Conservation (phyloP, 2,797 vertebrate species). For the Acestrorhynchus altus region DNA sequence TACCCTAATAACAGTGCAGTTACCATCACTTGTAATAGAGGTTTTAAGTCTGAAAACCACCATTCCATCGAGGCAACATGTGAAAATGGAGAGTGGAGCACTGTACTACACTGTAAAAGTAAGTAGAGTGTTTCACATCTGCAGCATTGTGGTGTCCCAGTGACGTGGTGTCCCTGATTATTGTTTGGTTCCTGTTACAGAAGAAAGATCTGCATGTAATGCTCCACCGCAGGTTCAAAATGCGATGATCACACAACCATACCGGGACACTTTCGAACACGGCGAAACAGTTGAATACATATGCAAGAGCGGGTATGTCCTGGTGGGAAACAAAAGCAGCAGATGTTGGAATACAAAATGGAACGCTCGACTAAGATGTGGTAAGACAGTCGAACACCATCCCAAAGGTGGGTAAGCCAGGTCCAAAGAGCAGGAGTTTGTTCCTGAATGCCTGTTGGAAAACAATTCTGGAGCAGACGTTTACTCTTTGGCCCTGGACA, state of each 20-base stretch:
- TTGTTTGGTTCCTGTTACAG: background rate
- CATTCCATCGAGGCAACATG: background rate
- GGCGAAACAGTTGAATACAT: background rate
- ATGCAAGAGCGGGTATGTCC: constrained; percentile 55
- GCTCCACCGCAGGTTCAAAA: constrained; percentile 50
- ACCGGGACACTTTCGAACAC: constrained; percentile 48
- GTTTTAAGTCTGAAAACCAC: fast-evolving
- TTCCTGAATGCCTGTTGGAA: too few species aligned
- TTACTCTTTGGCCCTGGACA: too few species aligned
- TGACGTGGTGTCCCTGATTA: too few species aligned
- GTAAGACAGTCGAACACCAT: background rate
- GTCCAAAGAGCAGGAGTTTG: too few species aligned
- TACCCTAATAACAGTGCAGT: fast-evolving
- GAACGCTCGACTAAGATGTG: background rate
- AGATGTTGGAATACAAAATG: background rate
- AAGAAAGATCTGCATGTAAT: fast-evolving
- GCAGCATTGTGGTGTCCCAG: too few species aligned
- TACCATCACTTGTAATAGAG: background rate
- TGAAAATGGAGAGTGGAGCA: constrained; percentile 52
- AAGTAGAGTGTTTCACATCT: background rate
- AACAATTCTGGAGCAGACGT: too few species aligned
- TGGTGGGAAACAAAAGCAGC: fast-evolving
- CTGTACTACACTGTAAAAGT: constrained; percentile 62
- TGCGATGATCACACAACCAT: constrained; percentile 43
- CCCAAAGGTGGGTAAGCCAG: too few species aligned